phyloP scores from a whole-genome alignment of 2,113 vertebrate species.

The Pelodiscus sinensis region DNA sequence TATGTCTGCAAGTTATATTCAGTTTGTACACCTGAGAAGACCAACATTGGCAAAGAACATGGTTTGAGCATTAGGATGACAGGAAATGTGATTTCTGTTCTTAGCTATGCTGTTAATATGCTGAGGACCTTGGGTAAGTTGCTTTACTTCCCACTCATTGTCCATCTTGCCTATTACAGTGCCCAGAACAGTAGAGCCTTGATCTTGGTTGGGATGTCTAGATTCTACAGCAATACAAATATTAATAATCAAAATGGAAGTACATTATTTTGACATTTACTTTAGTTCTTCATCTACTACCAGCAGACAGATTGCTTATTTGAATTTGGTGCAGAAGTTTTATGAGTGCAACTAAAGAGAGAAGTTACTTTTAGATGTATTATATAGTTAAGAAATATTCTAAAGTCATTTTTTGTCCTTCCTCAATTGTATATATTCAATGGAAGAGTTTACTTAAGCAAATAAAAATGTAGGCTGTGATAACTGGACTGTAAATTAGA shows the following conservation, averaged over 20 bases:
- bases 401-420: background rate
- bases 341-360: background rate
- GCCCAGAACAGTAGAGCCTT: background rate
- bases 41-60: too few species aligned
- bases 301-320: background rate
- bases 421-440: background rate
- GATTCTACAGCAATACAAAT: background rate
- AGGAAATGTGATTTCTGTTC: conserved; percentile 26
- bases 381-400: background rate
- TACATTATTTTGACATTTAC: background rate
- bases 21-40: too few species aligned
- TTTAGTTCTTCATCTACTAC: background rate
- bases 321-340: background rate
- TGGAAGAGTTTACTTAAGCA: background rate
- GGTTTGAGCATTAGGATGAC: background rate
- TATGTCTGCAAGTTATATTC: too few species aligned
- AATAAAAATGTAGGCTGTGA: background rate
- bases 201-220: background rate
- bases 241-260: background rate
- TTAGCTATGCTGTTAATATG: background rate
- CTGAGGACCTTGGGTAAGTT: background rate
- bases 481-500: background rate
- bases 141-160: background rate
- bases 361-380: background rate
- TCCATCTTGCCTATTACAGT: background rate